A percentile compares a stretch with the other conserved stretches of the same genome.
phyloP scores from a whole-genome alignment of 2,797 vertebrate species.

The Chelon labrosus region DNA sequence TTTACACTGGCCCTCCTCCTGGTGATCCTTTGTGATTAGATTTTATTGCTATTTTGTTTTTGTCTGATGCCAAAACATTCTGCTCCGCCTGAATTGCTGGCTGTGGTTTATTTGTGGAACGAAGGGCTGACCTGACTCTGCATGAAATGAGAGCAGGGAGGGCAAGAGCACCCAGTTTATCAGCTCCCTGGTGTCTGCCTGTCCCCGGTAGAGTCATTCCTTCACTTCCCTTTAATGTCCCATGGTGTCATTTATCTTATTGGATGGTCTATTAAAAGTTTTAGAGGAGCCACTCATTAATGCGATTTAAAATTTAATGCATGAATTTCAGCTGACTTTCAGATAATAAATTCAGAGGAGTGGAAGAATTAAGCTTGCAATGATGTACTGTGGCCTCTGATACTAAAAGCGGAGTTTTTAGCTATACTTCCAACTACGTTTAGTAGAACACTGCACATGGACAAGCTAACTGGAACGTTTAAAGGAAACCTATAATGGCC shows the following conservation, averaged over 20 bases:
- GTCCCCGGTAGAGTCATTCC: conserved; percentile 38
- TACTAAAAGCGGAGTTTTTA: background rate
- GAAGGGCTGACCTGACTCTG: background rate
- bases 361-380: conserved; percentile 13
- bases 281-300: conserved; percentile 54
- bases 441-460: background rate
- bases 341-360: conserved; percentile 24
- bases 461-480: no score
- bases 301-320: conserved; percentile 65
- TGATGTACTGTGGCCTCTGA: background rate
- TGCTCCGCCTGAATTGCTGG: background rate
- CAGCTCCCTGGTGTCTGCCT: conserved; percentile 28
- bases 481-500: no score
- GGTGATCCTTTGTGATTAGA: background rate
- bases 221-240: conserved; percentile 51
- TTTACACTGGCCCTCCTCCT: background rate
- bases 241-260: conserved; percentile 58
- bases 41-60: background rate
- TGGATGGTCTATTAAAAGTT: conserved; percentile 61
- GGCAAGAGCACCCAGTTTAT: conserved; percentile 36
- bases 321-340: conserved; percentile 43
- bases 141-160: conserved; percentile 18
- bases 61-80: background rate
- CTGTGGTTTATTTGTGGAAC: background rate
- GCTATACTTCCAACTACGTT: background rate